Evolutionary conservation across 37 sponge, comb jelly and placozoan species (phyloP), one percentile per base, ranked within the genome.

Genomic region (Hormiphora californensis): DNA sequence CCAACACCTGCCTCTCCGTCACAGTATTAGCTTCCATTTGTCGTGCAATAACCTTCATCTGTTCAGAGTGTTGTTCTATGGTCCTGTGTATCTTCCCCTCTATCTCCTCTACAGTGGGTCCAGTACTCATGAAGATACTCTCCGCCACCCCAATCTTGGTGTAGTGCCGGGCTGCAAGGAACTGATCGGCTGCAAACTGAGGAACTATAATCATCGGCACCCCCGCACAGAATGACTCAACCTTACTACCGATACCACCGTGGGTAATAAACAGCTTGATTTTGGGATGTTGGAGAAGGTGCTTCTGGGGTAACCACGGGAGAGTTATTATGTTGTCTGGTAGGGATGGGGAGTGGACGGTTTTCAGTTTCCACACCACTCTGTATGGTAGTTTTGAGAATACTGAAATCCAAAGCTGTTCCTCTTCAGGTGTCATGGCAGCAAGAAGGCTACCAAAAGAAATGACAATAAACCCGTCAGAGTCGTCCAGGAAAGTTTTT

Each of bases 201-300:
- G 81, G 81, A 0, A 73, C 81, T 4, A 73, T 46, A 43, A 73
- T 22, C 81, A 73, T 73, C 46, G 81, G 81, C 35, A 43, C 43
- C 46, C 81, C 81, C n/a, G 81, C 81, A 28, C 81, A 73, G 22
- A 46, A 43, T 25, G 38, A 43, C 23, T 73, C 81, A 4, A 22
- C 23, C 25, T 73, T 73, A 30, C 81, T 73, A 46, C 46, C 41
- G 46, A 43, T 43, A 19, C 81, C 81, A 0, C 81, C 81, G 46
- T 73, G 81, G 43, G 81, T 73, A 46, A 73, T 73, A 46, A 73
- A 73, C 28, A 73, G 81, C 23, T 73, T 73, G 46, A 73, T 21
- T 43, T 73, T 43, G 41, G 81, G 81, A 73, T 73, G 81, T n/a
- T 73, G 43, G 28, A 73, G 46, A 23, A 73, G 35, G n/a, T 43